These are phyloP conservation scores for Oasisia sp. DNA, from an alignment of 2,888 invertebrate genomes.

Conservation along the genomic window DNA sequence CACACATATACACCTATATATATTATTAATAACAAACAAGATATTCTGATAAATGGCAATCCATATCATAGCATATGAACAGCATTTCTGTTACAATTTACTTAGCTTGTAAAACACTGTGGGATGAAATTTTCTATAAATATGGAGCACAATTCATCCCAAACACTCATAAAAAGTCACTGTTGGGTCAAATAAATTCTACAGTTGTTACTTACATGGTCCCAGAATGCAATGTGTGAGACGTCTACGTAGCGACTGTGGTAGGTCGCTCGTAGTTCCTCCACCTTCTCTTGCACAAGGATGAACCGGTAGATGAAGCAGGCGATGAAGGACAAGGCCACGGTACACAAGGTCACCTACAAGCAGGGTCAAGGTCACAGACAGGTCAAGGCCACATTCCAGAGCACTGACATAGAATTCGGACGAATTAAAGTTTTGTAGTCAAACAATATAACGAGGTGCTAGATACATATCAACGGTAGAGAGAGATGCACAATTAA, in stretches of 20 bases:
- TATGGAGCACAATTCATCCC: background rate
- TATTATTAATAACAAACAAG: too few species aligned
- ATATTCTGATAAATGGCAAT: too few species aligned
- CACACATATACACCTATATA: too few species aligned
- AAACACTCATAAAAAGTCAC: background rate
- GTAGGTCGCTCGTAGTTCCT: conserved; percentile 56
- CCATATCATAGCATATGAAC: too few species aligned
- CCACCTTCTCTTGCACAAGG: conserved; percentile 54
- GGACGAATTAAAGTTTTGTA: background rate
- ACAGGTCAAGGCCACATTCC: conserved; percentile 28
- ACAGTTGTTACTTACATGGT: conserved; percentile 41
- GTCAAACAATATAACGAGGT: background rate
- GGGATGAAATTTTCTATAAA: background rate
- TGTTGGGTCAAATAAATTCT: too few species aligned
- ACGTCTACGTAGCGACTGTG: conserved; percentile 59
- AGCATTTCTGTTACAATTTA: too few species aligned
- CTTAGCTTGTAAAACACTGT: background rate
- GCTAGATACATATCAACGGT: background rate
- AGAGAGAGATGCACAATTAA: background rate
- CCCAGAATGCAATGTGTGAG: conserved; percentile 58
- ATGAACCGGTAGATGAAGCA: conserved; percentile 61
- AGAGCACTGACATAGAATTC: conserved; percentile 17
- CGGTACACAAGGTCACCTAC: conserved; percentile 27
- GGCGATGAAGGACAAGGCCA: conserved; percentile 45
- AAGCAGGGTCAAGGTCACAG: conserved; percentile 26